Evolutionary conservation across 2,888 invertebrate genomes (phyloP).

Genomic region (Pteria penguin): DNA sequence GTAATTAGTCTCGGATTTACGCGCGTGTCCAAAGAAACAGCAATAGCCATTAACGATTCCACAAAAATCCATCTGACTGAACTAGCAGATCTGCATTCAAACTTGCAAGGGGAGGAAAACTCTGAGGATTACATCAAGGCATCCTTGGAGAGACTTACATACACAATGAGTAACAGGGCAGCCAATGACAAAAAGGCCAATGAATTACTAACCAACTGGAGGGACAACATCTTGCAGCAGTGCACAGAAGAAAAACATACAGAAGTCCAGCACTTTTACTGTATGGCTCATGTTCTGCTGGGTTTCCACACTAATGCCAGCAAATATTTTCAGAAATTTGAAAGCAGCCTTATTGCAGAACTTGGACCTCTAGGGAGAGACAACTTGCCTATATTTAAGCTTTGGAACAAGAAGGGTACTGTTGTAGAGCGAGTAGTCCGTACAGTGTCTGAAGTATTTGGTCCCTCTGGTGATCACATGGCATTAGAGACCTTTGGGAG

Average conservation of each 20-base stretch:
- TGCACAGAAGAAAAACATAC: not conserved
- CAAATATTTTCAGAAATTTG: no score
- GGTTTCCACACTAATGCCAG: no score
- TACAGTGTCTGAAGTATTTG: constrained; percentile 40
- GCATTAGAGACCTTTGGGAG: constrained; percentile 46
- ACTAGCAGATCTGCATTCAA: not conserved
- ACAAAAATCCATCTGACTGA: constrained; percentile 3
- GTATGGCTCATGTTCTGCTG: constrained; percentile 49
- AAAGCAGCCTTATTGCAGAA: constrained; percentile 2
- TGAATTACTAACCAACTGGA: constrained; percentile 20
- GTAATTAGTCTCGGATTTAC: constrained; percentile 3
- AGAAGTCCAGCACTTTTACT: constrained; percentile 32
- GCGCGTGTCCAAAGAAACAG: not conserved
- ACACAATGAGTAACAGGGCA: constrained; percentile 30
- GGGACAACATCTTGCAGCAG: constrained; percentile 5
- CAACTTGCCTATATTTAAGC: constrained; percentile 27
- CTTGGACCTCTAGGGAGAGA: constrained; percentile 43
- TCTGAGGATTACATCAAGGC: not conserved
- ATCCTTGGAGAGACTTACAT: constrained; percentile 24
- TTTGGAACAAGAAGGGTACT: constrained; percentile 39
- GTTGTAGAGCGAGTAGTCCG: constrained; percentile 36
- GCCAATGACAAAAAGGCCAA: constrained; percentile 32
- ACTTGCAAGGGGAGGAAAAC: not conserved
- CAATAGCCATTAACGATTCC: not conserved
- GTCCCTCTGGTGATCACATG: constrained; percentile 45